Percentiles rank a stretch among this genome's conserved stretches.
Conservation (phyloP, 2,797 vertebrate genomes). For the Sus cebifrons region DNA sequence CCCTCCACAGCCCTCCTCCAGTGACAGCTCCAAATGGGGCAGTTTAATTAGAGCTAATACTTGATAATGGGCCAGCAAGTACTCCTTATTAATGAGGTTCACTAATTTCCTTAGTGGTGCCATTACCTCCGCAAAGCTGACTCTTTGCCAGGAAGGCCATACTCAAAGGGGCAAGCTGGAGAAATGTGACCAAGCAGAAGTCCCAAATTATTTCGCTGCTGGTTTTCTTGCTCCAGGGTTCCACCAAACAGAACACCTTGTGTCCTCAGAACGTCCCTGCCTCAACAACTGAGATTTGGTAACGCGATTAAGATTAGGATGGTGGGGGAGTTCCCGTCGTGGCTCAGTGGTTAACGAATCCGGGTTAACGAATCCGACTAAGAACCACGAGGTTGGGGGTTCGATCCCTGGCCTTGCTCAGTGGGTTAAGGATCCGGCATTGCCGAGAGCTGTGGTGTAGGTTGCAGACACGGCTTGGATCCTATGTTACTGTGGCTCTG, state of each 20-base stretch:
- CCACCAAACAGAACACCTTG: background rate
- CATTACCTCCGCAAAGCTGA: constrained; percentile 74
- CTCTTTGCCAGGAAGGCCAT: constrained; percentile 66
- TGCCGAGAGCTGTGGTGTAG: too few relatives aligned
- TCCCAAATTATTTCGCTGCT: constrained; percentile 8
- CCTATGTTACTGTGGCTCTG: too few relatives aligned
- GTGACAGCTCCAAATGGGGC: constrained; percentile 78
- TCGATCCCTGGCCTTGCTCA: too few relatives aligned
- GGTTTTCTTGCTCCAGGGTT: background rate
- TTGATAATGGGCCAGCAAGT: constrained; percentile 76
- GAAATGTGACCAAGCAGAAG: constrained; percentile 55
- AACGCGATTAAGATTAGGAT: too few relatives aligned
- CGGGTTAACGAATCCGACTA: too few relatives aligned
- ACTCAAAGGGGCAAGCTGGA: constrained; percentile 23
- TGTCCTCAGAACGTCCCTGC: background rate
- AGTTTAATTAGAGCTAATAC: constrained; percentile 83
- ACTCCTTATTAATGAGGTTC: constrained; percentile 77
- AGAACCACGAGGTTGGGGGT: too few relatives aligned
- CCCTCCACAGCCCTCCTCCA: constrained; percentile 77
- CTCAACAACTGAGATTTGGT: too few relatives aligned
- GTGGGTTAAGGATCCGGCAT: too few relatives aligned
- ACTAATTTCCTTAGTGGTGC: constrained; percentile 76
- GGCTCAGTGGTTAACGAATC: too few relatives aligned
- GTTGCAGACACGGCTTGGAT: too few relatives aligned
- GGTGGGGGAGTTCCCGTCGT: too few relatives aligned